Evolutionary conservation across 2,888 invertebrate species (phyloP).

Genomic region (Lordiphosa fenestrarum): DNA sequence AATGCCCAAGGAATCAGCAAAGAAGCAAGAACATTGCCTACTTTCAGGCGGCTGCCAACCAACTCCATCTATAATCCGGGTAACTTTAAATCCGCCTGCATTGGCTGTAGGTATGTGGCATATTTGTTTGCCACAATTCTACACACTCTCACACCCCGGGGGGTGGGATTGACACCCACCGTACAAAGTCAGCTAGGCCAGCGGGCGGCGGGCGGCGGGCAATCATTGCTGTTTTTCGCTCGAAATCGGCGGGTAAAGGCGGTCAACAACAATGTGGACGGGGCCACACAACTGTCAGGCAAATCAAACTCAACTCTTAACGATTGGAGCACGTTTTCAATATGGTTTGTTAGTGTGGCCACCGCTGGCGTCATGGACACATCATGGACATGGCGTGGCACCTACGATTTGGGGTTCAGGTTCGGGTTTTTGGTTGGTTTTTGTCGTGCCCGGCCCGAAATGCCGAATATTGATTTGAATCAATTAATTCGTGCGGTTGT

Average conservation of each 20-base stretch:
- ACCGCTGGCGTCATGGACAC: slow-evolving; percentile 31
- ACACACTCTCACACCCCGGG: slow-evolving; percentile 4
- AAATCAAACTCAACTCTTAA: slow-evolving; percentile 64
- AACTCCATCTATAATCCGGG: no score
- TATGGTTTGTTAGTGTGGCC: slow-evolving; percentile 68
- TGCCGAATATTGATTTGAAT: slow-evolving; percentile 81
- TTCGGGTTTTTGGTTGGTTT: slow-evolving; percentile 26
- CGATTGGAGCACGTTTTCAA: slow-evolving; percentile 69
- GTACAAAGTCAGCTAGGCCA: slow-evolving; percentile 8
- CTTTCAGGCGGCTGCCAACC: not conserved
- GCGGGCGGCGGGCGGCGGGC: slow-evolving; percentile 20
- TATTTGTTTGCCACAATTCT: slow-evolving; percentile 20
- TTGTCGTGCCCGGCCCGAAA: slow-evolving; percentile 46
- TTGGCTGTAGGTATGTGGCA: not conserved
- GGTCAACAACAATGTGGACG: slow-evolving; percentile 1
- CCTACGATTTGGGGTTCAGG: slow-evolving; percentile 24
- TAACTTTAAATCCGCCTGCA: not conserved
- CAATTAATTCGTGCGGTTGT: slow-evolving; percentile 80
- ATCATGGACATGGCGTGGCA: slow-evolving; percentile 9
- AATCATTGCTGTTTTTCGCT: slow-evolving; percentile 23
- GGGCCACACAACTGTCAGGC: slow-evolving; percentile 54
- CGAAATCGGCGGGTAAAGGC: not conserved
- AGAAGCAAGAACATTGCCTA: slow-evolving; percentile 7
- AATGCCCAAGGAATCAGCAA: slow-evolving; percentile 10
- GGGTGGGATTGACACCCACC: not conserved